These are phyloP conservation scores for Hephaestus fuliginosus DNA, from an alignment of 2,797 vertebrate genomes.

Conservation along the genomic window DNA sequence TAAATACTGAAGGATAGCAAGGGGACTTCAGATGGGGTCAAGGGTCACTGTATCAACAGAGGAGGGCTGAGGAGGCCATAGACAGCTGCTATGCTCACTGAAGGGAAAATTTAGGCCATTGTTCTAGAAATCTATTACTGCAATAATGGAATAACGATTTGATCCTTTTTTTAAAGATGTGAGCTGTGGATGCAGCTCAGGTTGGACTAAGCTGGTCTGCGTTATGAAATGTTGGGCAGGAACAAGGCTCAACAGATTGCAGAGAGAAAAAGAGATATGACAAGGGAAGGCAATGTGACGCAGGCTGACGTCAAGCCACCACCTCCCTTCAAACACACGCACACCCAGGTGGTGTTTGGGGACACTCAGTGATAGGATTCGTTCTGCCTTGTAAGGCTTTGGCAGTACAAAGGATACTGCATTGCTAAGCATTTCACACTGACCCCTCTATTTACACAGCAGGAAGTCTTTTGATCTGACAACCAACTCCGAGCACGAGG, in stretches of 20 bases:
- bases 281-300: slow-evolving; percentile 66
- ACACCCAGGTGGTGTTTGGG: slow-evolving; percentile 41
- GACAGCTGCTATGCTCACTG: slow-evolving; percentile 37
- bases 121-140: slow-evolving; percentile 27
- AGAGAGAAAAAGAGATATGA: slow-evolving; percentile 49
- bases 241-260: slow-evolving; percentile 48
- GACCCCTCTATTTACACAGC: slow-evolving; percentile 47
- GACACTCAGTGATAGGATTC: slow-evolving; percentile 47
- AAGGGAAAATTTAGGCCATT: slow-evolving; percentile 51
- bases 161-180: slow-evolving; percentile 11
- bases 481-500: slow-evolving; percentile 18
- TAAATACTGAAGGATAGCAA: background rate
- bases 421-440: slow-evolving; percentile 54
- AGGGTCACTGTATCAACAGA: slow-evolving; percentile 1
- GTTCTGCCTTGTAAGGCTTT: slow-evolving; percentile 48
- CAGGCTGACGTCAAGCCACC: slow-evolving; percentile 71
- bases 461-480: slow-evolving; percentile 57
- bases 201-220: slow-evolving; percentile 36
- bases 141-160: slow-evolving; percentile 44
- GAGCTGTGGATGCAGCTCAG: slow-evolving; percentile 4
- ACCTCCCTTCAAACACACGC: slow-evolving; percentile 44
- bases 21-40: background rate
- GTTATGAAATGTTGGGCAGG: slow-evolving; percentile 74
- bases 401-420: slow-evolving; percentile 66
- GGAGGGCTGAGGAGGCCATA: background rate